Conservation (phyloP, 2,888 invertebrate species). For the Pelosia muscerda region DNA sequence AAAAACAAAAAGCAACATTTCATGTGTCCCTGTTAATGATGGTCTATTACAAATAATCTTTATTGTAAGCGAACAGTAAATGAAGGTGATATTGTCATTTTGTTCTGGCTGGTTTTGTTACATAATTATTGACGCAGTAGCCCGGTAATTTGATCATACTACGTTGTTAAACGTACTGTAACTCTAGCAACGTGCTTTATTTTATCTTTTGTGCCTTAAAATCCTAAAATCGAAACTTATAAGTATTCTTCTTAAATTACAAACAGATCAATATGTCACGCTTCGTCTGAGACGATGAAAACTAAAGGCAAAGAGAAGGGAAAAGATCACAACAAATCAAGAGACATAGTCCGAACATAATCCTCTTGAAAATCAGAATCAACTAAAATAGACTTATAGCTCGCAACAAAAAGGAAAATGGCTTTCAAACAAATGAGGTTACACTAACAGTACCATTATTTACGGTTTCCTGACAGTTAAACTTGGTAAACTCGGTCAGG, state of each 20-base stretch:
- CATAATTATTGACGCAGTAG: not conserved
- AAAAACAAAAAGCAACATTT: not conserved
- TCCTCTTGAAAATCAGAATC: not conserved
- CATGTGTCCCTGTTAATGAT: constrained; percentile 12
- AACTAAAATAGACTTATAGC: not conserved
- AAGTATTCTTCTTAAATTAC: not conserved
- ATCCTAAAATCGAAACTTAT: no score
- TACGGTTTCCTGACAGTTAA: constrained; percentile 32
- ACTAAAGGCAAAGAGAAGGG: not conserved
- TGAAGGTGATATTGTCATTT: not conserved
- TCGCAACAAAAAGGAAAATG: constrained; percentile 1
- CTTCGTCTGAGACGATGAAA: not conserved
- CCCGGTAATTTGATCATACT: not conserved
- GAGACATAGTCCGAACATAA: no score
- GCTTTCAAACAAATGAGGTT: constrained; percentile 5
- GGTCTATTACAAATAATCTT: constrained; percentile 11
- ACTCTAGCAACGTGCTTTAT: not conserved
- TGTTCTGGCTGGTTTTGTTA: not conserved
- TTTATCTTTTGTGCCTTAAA: not conserved
- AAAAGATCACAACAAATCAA: no score
- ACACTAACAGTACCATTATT: constrained; percentile 7
- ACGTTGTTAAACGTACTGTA: not conserved
- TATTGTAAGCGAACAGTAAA: constrained; percentile 12
- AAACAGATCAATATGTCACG: no score
- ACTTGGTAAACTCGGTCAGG: constrained; percentile 28